Evolutionary conservation across 1,140 invertebrate species (phyloP), one percentile per base, ranked within the genome.

Genomic region (Diabrotica undecimpunctata): DNA sequence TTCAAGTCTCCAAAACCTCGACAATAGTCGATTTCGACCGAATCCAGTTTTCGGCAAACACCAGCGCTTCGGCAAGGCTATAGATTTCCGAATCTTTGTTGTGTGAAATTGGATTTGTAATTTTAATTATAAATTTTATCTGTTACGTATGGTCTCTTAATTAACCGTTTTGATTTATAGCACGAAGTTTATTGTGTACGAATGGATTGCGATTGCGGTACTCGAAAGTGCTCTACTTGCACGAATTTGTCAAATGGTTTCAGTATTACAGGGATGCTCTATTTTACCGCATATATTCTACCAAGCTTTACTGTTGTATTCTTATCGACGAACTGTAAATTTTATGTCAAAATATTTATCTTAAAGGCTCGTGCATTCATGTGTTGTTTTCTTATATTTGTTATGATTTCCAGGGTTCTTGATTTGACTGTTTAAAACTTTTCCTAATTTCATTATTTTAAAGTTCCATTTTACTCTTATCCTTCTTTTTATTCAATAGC

Each of bases 61-160:
- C 41, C 41, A 6, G 41, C 41, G 41, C 8, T n/a, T 46, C 41
- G 41, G n/a, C 8, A 5, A 46, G 63, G 71, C 67, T 67, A 70
- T 74, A 74, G 70, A 76, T 76, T 76, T 76, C 69, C 68, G 61
- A 70, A 65, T 68, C 74, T 71, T 75, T 76, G 72, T 76, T 72
- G 72, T 75, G 72, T 76, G 74, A 76, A 76, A 76, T 76, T 76
- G 75, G 73, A 76, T 76, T 72, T 75, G 74, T 75, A 73, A 76
- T 76, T 76, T 76, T 75, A 75, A 76, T 76, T 76, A 76, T 76
- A 74, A 71, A 60, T 66, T 71, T 73, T 72, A 68, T 70, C 55
- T 70, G 70, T 65, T 65, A 69, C 63, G 61, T 69, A 59, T 59
- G 68, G 64, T 58, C 63, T 66, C 54, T 70, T 70, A 67, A 70